A percentile compares a stretch with the other conserved stretches of the same genome.
phyloP scores from a whole-genome alignment of 2,113 vertebrate genomes.

The Nesogale talazaci region DNA sequence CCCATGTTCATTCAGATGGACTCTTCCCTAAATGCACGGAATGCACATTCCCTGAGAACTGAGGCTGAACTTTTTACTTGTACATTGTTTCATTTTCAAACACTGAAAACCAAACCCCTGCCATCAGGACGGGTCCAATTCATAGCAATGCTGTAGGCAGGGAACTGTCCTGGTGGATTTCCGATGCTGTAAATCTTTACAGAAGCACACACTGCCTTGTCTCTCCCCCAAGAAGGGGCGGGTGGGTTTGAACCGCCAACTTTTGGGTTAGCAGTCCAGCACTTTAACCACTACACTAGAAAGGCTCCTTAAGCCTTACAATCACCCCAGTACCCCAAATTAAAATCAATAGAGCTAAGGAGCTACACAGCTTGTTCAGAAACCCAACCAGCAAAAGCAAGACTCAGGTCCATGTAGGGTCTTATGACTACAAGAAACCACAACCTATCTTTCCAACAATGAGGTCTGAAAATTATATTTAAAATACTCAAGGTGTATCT shows the following conservation, averaged over 20 bases:
- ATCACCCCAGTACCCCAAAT: neutral
- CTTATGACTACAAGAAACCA: conserved; percentile 8
- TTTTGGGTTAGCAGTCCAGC: no score
- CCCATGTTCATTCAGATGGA: neutral
- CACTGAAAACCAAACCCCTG: no score
- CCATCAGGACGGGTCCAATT: no score
- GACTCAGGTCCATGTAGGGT: neutral
- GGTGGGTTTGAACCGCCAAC: no score
- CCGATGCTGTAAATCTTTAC: no score
- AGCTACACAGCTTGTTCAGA: neutral
- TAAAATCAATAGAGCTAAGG: neutral
- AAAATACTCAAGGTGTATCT: neutral
- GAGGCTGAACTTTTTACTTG: neutral
- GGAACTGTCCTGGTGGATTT: no score
- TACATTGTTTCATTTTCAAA: neutral
- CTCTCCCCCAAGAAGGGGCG: no score
- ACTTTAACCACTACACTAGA: no score
- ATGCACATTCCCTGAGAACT: neutral
- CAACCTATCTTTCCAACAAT: neutral
- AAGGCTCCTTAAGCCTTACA: neutral
- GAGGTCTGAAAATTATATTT: neutral
- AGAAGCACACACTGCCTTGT: no score
- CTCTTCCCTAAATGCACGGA: neutral
- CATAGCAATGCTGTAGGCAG: no score
- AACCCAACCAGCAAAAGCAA: neutral